Conservation (phyloP, 2,113 vertebrate species). For the Perccottus glenii region DNA sequence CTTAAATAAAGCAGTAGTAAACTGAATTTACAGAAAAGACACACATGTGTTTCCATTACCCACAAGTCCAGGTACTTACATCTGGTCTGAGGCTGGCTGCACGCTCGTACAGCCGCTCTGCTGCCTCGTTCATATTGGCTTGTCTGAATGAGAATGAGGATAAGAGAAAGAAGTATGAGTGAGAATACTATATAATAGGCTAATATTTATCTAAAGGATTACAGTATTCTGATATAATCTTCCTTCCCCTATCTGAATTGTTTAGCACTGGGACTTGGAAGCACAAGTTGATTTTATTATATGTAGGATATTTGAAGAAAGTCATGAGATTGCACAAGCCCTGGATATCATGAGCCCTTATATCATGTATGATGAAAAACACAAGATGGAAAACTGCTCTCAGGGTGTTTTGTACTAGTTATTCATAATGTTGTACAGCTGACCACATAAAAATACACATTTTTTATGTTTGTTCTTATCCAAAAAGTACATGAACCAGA, state of each 20-base stretch:
- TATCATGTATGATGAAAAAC: not conserved
- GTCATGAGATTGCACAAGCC: no score
- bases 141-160: slow-evolving; percentile 78
- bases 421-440: slow-evolving; percentile 12
- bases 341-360: no score
- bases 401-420: not conserved
- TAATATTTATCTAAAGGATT: no score
- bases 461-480: slow-evolving; percentile 14
- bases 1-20: slow-evolving; percentile 24
- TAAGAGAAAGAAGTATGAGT: not conserved
- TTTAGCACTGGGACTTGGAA: no score
- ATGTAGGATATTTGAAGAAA: no score
- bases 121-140: slow-evolving; percentile 94
- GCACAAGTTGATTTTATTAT: no score
- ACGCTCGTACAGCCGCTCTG: slow-evolving; percentile 89
- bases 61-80: slow-evolving; percentile 81
- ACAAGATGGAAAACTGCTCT: not conserved
- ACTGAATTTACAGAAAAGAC: slow-evolving; percentile 39
- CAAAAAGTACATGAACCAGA: slow-evolving; percentile 19
- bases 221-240: no score
- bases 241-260: no score
- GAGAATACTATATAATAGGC: not conserved
- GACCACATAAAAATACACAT: slow-evolving; percentile 18
- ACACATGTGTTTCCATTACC: slow-evolving; percentile 26
- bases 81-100: slow-evolving; percentile 90